A percentile compares a stretch with the other conserved stretches of the same genome.
phyloP scores from a whole-genome alignment of 2,113 vertebrate genomes.

The Brachyistius frenatus region DNA sequence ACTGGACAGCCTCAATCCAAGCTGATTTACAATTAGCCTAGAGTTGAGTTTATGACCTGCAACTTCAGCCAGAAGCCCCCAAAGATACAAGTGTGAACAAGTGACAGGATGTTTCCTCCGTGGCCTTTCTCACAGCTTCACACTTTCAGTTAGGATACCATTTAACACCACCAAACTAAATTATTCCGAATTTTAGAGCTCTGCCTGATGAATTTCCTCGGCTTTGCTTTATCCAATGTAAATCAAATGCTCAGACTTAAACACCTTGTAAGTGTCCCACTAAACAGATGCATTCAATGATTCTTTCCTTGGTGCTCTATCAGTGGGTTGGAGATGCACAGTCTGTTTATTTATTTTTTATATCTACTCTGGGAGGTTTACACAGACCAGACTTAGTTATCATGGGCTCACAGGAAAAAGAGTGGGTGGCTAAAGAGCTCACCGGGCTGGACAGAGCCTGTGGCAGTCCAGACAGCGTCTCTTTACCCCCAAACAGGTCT shows the following conservation, averaged over 20 bases:
- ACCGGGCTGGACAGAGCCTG: slow-evolving; percentile 49
- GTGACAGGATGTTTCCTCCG: slow-evolving; percentile 58
- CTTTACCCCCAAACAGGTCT: slow-evolving; percentile 23
- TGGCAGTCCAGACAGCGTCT: slow-evolving; percentile 48
- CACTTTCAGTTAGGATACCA: slow-evolving; percentile 49
- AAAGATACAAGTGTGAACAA: slow-evolving; percentile 51
- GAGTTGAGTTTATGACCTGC: slow-evolving; percentile 53
- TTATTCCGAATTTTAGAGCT: slow-evolving; percentile 6
- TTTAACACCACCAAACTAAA: slow-evolving; percentile 24
- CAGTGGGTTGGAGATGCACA: slow-evolving; percentile 21
- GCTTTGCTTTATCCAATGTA: background rate
- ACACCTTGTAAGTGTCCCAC: background rate
- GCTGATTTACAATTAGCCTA: slow-evolving; percentile 59
- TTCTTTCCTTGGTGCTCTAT: slow-evolving; percentile 30
- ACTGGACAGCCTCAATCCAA: slow-evolving; percentile 39
- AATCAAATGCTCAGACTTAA: background rate
- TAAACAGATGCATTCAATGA: slow-evolving; percentile 21
- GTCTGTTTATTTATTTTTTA: slow-evolving; percentile 39
- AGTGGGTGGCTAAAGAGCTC: slow-evolving; percentile 60
- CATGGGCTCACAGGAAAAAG: slow-evolving; percentile 65
- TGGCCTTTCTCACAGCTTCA: slow-evolving; percentile 48
- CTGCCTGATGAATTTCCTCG: slow-evolving; percentile 23
- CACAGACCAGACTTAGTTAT: slow-evolving; percentile 62
- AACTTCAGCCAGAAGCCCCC: slow-evolving; percentile 28
- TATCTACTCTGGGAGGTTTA: slow-evolving; percentile 52